Evolutionary conservation across 2,888 invertebrate genomes (phyloP).

Genomic region (Eupithecia subumbrata): DNA sequence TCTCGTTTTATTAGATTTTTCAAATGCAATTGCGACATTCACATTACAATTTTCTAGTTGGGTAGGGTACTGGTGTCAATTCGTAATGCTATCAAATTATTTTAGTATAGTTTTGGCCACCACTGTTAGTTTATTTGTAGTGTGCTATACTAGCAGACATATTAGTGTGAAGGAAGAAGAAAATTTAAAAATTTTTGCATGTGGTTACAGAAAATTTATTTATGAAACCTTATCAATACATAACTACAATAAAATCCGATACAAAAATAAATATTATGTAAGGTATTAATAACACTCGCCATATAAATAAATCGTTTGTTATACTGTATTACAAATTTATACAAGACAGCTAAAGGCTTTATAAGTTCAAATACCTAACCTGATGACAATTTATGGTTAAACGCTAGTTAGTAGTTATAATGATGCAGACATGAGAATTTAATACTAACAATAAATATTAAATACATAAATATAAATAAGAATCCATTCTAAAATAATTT

Average conservation of each 20-base stretch:
- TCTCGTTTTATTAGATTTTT: neutral
- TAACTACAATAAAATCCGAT: constrained; percentile 67
- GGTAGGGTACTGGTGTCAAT: no score
- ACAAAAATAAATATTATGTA: constrained; percentile 76
- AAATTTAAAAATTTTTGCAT: constrained; percentile 39
- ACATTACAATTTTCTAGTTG: constrained; percentile 11
- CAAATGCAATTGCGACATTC: constrained; percentile 15
- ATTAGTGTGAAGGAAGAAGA: constrained; percentile 20
- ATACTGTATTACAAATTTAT: constrained; percentile 42
- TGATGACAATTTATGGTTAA: neutral
- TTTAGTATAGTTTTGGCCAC: no score
- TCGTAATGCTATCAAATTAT: no score
- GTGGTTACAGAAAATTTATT: constrained; percentile 59
- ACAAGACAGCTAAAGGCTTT: neutral
- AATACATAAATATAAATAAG: constrained; percentile 4
- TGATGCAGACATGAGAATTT: neutral
- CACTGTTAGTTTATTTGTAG: constrained; percentile 16
- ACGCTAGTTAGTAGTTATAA: neutral
- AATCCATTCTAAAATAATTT: constrained; percentile 5
- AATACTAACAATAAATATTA: constrained; percentile 10
- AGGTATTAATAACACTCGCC: constrained; percentile 58
- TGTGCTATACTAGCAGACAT: constrained; percentile 2
- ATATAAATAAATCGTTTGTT: constrained; percentile 47
- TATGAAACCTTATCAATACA: constrained; percentile 55
- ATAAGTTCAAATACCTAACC: neutral